Conservation (phyloP, 1,140 invertebrate species). For the Bilobella aurantiaca region DNA sequence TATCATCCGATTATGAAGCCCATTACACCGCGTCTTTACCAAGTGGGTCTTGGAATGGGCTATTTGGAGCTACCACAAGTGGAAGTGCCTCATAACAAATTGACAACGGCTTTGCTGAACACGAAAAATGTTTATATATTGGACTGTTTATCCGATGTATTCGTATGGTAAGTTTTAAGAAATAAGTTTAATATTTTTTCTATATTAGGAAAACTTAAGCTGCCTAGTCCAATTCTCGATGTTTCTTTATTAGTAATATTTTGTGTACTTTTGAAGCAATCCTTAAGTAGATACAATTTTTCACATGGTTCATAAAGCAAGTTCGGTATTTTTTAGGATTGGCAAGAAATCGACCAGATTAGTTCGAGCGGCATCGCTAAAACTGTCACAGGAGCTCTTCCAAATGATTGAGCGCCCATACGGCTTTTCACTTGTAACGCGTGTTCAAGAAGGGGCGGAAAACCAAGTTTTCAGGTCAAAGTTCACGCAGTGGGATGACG, state of each 20-base stretch:
- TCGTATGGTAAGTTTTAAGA: slow-evolving; percentile 93
- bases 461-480: slow-evolving; percentile 90
- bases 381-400: slow-evolving; percentile 88
- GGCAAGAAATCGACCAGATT: slow-evolving; percentile 94
- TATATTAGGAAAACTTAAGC: no score
- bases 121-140: slow-evolving; percentile 95
- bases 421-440: slow-evolving; percentile 73
- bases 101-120: slow-evolving; percentile 63
- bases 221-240: no score
- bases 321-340: slow-evolving; percentile 54
- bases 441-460: slow-evolving; percentile 72
- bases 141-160: slow-evolving; percentile 91
- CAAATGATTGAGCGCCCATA: slow-evolving; percentile 78
- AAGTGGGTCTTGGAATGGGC: slow-evolving; percentile 93
- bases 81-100: slow-evolving; percentile 64
- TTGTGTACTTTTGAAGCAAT: no score
- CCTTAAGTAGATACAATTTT: no score
- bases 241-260: no score
- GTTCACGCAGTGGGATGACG: slow-evolving; percentile 96
- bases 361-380: slow-evolving; percentile 89
- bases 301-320: background rate
- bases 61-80: slow-evolving; percentile 96
- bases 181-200: no score
- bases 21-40: slow-evolving; percentile 71
- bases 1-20: slow-evolving; percentile 66